These are phyloP conservation scores for Rosalia funebris DNA, from an alignment of 2,888 invertebrate species.

Conservation along the genomic window DNA sequence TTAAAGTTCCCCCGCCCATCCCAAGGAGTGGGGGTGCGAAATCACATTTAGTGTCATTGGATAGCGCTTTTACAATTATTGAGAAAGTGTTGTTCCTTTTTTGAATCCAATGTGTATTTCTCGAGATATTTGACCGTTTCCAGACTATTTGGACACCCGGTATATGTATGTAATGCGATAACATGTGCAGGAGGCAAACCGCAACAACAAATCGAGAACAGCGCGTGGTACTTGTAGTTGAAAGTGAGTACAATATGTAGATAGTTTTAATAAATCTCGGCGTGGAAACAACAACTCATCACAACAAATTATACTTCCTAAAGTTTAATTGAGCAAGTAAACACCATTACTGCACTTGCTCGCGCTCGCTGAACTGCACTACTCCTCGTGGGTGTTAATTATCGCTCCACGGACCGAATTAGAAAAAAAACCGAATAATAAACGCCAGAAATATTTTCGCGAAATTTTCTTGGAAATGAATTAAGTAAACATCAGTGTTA, in stretches of 20 bases:
- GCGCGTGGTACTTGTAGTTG: background rate
- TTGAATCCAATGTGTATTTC: too few species aligned
- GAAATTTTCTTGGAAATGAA: background rate
- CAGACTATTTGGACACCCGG: too few species aligned
- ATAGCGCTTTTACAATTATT: too few species aligned
- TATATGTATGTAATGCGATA: too few species aligned
- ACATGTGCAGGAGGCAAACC: too few species aligned
- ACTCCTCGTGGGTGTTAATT: background rate
- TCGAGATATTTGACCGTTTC: too few species aligned
- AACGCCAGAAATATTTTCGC: constrained; percentile 1
- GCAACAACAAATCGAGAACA: background rate
- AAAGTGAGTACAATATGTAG: background rate
- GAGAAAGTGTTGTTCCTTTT: too few species aligned
- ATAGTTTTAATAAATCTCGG: background rate
- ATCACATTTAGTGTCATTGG: too few species aligned
- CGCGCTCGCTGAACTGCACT: background rate
- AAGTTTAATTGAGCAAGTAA: background rate
- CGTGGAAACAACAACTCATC: background rate
- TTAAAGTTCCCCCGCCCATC: too few species aligned
- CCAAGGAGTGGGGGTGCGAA: too few species aligned
- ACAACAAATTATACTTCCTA: background rate
- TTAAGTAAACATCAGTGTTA: too few species aligned
- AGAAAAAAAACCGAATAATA: background rate
- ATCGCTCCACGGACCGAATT: background rate
- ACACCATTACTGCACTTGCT: background rate